Percentiles rank a stretch among this genome's conserved stretches.
Conservation (phyloP, 2,888 invertebrate species). For the Mystacides longicornis region DNA sequence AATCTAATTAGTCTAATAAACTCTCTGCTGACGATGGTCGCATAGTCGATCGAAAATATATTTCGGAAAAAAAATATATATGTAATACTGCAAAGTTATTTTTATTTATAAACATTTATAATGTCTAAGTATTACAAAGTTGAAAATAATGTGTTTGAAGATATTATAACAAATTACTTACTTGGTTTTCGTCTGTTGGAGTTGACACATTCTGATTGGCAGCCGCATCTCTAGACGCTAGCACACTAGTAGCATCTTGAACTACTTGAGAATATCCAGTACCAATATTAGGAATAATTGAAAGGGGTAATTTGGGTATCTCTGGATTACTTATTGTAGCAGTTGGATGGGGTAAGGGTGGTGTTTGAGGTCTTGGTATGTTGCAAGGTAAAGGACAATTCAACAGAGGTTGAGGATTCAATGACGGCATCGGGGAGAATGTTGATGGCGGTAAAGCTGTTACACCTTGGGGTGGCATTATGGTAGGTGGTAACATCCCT, state of each 20-base stretch:
- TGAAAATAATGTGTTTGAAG: no score
- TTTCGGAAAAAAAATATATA: no score
- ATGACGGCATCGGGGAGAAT: not conserved
- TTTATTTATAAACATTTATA: no score
- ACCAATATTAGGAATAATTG: not conserved
- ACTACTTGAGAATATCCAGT: not conserved
- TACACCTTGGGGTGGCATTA: not conserved
- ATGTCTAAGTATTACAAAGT: no score
- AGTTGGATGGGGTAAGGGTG: conserved; percentile 18
- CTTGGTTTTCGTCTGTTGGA: conserved; percentile 15
- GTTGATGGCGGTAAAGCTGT: not conserved
- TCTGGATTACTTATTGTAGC: conserved; percentile 21
- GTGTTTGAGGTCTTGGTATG: conserved; percentile 10
- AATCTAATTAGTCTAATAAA: no score
- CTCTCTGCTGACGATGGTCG: no score
- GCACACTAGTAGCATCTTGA: not conserved
- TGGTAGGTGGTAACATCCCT: not conserved
- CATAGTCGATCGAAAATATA: no score
- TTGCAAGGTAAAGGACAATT: not conserved
- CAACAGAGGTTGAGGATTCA: not conserved
- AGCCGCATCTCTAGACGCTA: not conserved
- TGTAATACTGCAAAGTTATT: no score
- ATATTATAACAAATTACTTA: no score
- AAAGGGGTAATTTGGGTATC: conserved; percentile 4
- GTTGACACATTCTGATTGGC: not conserved